phyloP scores from a whole-genome alignment of 2,888 invertebrate species.

The Morpho achilles region DNA sequence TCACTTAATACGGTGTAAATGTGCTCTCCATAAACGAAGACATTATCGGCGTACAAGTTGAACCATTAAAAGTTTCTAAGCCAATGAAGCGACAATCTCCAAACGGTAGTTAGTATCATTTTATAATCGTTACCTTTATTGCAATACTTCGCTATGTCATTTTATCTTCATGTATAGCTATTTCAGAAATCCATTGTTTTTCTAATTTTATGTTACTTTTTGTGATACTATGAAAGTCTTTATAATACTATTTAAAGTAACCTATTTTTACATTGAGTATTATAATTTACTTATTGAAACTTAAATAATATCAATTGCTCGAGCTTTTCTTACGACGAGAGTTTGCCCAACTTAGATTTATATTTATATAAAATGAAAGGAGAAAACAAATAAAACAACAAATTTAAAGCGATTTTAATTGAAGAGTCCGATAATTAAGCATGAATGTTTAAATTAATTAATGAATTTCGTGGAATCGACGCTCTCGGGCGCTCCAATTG shows the following conservation, averaged over 20 bases:
- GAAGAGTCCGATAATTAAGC: slow-evolving; percentile 74
- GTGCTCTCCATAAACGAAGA: slow-evolving; percentile 8
- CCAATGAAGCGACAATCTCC: slow-evolving; percentile 41
- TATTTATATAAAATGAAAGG: slow-evolving; percentile 24
- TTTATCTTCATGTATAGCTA: slow-evolving; percentile 2
- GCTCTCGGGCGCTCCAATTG: slow-evolving; percentile 32
- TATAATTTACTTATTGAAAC: too few relatives aligned
- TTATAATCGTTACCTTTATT: slow-evolving; percentile 8
- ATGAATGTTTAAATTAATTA: slow-evolving; percentile 76
- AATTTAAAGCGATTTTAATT: slow-evolving; percentile 70
- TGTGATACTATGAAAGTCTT: too few relatives aligned
- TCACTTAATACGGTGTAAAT: slow-evolving; percentile 13
- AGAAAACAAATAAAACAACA: slow-evolving; percentile 60
- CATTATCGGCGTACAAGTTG: slow-evolving; percentile 42
- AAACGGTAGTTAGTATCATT: slow-evolving; percentile 4
- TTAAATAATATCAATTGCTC: too few relatives aligned
- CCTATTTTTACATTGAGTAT: too few relatives aligned
- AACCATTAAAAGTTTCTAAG: slow-evolving; percentile 62
- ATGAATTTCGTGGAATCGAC: slow-evolving; percentile 61
- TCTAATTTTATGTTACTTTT: too few relatives aligned
- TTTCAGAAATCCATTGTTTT: too few relatives aligned
- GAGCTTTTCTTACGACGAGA: too few relatives aligned
- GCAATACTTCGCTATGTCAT: slow-evolving; percentile 4
- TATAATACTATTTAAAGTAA: too few relatives aligned
- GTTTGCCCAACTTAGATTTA: slow-evolving; percentile 22